Conservation (phyloP, 2,113 vertebrate genomes). For the Pterocles orientalis region DNA sequence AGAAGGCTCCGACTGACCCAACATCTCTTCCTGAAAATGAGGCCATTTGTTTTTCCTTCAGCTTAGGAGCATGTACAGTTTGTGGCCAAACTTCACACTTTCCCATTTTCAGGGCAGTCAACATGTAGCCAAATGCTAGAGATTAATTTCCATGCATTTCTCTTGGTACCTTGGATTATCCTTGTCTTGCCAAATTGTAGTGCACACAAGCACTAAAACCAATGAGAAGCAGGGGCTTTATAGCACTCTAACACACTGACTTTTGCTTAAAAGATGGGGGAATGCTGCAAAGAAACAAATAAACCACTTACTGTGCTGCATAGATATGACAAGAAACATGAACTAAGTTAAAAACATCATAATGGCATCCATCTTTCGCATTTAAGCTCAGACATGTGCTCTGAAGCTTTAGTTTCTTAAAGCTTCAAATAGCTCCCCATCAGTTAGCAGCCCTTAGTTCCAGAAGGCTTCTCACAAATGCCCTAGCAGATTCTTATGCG, state of each 20-base stretch:
- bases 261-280: background rate
- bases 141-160: background rate
- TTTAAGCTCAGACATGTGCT: background rate
- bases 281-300: background rate
- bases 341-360: background rate
- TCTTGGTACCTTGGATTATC: background rate
- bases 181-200: background rate
- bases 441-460: background rate
- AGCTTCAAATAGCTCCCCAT: background rate
- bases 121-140: background rate
- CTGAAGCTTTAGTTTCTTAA: background rate
- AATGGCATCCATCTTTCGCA: background rate
- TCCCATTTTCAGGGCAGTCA: background rate
- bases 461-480: background rate
- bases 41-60: background rate
- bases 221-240: background rate
- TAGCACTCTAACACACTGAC: background rate
- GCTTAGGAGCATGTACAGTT: background rate
- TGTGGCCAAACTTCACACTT: background rate
- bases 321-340: background rate
- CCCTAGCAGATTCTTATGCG: background rate
- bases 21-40: background rate
- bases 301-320: background rate
- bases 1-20: background rate
- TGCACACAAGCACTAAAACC: background rate